Evolutionary conservation across 2,113 vertebrate species (phyloP).

Genomic region (Rana temporaria): DNA sequence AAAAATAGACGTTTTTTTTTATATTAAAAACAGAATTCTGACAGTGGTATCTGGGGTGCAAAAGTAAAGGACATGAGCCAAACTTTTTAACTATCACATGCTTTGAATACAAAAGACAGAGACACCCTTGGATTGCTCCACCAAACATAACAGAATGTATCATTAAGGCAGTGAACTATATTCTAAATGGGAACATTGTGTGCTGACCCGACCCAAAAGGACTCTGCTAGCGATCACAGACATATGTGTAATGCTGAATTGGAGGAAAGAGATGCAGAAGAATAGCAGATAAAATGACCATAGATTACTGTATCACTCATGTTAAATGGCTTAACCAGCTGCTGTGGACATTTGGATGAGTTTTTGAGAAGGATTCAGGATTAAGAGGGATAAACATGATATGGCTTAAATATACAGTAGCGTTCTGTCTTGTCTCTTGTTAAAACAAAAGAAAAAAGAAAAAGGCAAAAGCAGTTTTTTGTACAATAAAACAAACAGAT

Average conservation of each 20-base stretch:
- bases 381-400: slow-evolving; percentile 25
- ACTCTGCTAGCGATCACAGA: slow-evolving; percentile 14
- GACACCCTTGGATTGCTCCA: slow-evolving; percentile 2
- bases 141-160: slow-evolving; percentile 42
- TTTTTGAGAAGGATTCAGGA: neutral
- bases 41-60: neutral
- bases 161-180: neutral
- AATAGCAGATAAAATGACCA: slow-evolving; percentile 10
- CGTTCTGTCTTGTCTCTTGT: neutral
- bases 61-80: slow-evolving; percentile 5
- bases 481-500: too few relatives aligned
- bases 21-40: neutral
- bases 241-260: neutral
- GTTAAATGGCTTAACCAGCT: slow-evolving; percentile 40
- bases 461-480: too few relatives aligned
- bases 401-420: slow-evolving; percentile 21
- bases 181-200: slow-evolving; percentile 31
- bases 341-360: slow-evolving; percentile 5
- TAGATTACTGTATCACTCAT: slow-evolving; percentile 11
- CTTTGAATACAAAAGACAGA: neutral
- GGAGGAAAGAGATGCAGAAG: neutral
- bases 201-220: neutral
- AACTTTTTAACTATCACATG: neutral
- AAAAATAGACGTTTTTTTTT: neutral
- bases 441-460: neutral